These are phyloP conservation scores for Neopelma chrysocephalum DNA, from an alignment of 2,797 vertebrate species.

Conservation along the genomic window DNA sequence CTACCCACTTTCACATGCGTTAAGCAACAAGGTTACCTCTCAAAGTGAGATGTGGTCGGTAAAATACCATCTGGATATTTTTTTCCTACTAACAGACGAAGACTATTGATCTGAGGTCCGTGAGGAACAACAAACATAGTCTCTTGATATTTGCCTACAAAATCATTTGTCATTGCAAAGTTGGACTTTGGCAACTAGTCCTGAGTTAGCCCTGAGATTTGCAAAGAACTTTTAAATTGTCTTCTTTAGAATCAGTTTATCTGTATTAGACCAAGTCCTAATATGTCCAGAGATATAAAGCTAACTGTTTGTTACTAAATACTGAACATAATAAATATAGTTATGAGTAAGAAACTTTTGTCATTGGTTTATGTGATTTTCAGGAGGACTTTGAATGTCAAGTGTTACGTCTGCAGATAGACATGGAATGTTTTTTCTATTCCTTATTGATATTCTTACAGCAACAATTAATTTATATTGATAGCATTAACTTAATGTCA, in stretches of 20 bases:
- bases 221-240: background rate
- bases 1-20: background rate
- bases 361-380: background rate
- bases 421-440: background rate
- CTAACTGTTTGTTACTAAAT: background rate
- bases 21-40: background rate
- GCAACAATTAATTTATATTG: background rate
- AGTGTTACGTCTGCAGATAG: background rate
- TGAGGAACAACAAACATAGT: background rate
- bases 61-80: background rate
- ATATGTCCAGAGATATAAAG: background rate
- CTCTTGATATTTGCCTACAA: background rate
- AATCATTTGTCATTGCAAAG: background rate
- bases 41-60: background rate
- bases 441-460: background rate
- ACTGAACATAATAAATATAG: background rate
- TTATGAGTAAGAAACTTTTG: background rate
- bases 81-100: background rate
- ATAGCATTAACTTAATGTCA: background rate
- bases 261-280: background rate
- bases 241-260: background rate
- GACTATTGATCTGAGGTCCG: background rate
- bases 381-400: background rate
- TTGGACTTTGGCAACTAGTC: slow-evolving; percentile 1
- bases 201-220: background rate